Conservation (phyloP, 2,888 invertebrate genomes). For the Macroteleia sp. region DNA sequence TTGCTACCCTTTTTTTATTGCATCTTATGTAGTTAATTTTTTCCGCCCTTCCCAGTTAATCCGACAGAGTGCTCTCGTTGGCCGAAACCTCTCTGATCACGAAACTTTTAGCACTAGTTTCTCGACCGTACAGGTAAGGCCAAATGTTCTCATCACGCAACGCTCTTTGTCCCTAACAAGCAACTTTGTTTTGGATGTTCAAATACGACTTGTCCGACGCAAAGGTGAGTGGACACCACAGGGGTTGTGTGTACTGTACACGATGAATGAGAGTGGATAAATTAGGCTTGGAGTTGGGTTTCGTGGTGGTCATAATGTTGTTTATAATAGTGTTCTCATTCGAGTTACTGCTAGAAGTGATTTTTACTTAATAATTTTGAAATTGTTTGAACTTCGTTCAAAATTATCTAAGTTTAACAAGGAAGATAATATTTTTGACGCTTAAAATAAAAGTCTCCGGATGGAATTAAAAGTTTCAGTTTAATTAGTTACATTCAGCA, state of each 20-base stretch:
- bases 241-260: conserved; percentile 2
- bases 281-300: neutral
- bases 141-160: conserved; percentile 58
- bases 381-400: too few relatives aligned
- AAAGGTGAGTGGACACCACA: conserved; percentile 17
- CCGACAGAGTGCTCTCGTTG: conserved; percentile 56
- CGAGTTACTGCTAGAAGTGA: too few relatives aligned
- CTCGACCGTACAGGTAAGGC: conserved; percentile 54
- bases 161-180: conserved; percentile 49
- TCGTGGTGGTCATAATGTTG: neutral
- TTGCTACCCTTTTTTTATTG: conserved; percentile 45
- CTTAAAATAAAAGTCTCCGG: too few relatives aligned
- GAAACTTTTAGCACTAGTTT: conserved; percentile 57
- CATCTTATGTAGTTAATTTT: conserved; percentile 53
- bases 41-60: conserved; percentile 47
- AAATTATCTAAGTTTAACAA: too few relatives aligned
- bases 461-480: too few relatives aligned
- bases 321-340: neutral
- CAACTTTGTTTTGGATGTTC: conserved; percentile 43
- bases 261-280: conserved; percentile 3
- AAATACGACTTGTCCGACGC: conserved; percentile 20
- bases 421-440: too few relatives aligned
- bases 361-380: too few relatives aligned
- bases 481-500: too few relatives aligned
- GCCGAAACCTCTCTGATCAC: conserved; percentile 56